A percentile compares a stretch with the other conserved stretches of the same genome.
phyloP scores from a whole-genome alignment of 30 jellyfish, hydroid and myxozoan species.

The Aurelia coerulea region DNA sequence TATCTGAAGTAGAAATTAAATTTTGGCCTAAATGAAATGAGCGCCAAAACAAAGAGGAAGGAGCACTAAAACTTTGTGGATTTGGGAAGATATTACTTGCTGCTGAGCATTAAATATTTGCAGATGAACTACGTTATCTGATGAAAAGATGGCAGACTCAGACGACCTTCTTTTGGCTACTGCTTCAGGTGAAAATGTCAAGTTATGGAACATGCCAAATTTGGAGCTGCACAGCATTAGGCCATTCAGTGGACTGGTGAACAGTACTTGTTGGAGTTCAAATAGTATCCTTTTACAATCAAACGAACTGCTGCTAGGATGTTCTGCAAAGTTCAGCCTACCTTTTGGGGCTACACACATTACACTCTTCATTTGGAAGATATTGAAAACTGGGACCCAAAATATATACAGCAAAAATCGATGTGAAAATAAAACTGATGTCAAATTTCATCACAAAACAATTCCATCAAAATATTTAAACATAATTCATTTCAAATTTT shows the following conservation, averaged over 20 bases:
- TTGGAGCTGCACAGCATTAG: slow-evolving; percentile 63
- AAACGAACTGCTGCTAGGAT: not conserved
- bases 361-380: too few relatives aligned
- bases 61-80: not conserved
- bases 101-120: not conserved
- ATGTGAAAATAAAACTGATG: too few relatives aligned
- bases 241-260: slow-evolving; percentile 65
- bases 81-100: not conserved
- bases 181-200: slow-evolving; percentile 89
- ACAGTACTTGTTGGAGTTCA: slow-evolving; percentile 81
- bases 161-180: slow-evolving; percentile 67
- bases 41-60: slow-evolving; percentile 19
- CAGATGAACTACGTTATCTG: not conserved
- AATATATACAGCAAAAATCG: too few relatives aligned
- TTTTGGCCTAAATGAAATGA: not conserved
- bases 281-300: slow-evolving; percentile 56
- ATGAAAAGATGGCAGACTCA: slow-evolving; percentile 31
- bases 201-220: slow-evolving; percentile 83
- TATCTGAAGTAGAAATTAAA: too few relatives aligned
- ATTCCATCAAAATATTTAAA: too few relatives aligned
- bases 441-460: too few relatives aligned
- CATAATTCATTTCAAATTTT: too few relatives aligned
- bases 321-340: too few relatives aligned
- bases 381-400: too few relatives aligned
- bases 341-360: too few relatives aligned